Conservation (phyloP, 2,113 vertebrate species). For the Anolis sagrei region DNA sequence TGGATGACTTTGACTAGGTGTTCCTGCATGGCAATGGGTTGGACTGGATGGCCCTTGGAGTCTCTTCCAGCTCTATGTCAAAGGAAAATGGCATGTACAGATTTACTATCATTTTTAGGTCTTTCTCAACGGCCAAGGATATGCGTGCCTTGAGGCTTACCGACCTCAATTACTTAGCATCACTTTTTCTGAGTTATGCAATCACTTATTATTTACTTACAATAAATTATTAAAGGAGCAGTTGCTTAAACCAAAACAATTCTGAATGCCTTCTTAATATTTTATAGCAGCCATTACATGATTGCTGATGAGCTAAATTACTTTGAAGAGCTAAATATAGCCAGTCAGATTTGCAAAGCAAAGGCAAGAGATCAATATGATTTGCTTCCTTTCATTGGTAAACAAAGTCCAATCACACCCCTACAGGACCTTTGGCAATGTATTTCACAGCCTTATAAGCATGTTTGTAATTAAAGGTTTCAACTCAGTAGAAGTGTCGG, state of each 20-base stretch:
- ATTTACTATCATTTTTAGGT: not conserved
- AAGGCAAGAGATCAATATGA: conserved; percentile 45
- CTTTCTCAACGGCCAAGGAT: not conserved
- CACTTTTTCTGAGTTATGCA: not conserved
- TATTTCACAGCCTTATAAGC: conserved; percentile 44
- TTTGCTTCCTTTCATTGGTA: conserved; percentile 48
- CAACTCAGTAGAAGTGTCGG: conserved; percentile 28
- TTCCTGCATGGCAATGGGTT: no score
- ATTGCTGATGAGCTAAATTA: conserved; percentile 66
- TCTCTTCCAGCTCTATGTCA: no score
- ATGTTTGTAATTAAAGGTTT: not conserved
- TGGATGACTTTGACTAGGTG: no score
- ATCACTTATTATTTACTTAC: conserved; percentile 2
- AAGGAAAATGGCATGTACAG: not conserved
- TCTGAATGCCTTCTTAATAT: conserved; percentile 17
- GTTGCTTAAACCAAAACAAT: conserved; percentile 22
- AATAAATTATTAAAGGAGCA: conserved; percentile 9
- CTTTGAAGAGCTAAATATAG: conserved; percentile 59
- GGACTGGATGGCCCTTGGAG: no score
- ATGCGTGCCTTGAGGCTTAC: not conserved
- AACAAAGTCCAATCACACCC: conserved; percentile 51
- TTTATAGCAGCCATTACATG: conserved; percentile 33
- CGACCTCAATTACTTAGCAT: not conserved
- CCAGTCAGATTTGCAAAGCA: conserved; percentile 51
- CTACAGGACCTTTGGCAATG: conserved; percentile 34